A percentile compares a stretch with the other conserved stretches of the same genome.
phyloP scores from a whole-genome alignment of 2,888 invertebrate species.

The Melanostoma mellinum region DNA sequence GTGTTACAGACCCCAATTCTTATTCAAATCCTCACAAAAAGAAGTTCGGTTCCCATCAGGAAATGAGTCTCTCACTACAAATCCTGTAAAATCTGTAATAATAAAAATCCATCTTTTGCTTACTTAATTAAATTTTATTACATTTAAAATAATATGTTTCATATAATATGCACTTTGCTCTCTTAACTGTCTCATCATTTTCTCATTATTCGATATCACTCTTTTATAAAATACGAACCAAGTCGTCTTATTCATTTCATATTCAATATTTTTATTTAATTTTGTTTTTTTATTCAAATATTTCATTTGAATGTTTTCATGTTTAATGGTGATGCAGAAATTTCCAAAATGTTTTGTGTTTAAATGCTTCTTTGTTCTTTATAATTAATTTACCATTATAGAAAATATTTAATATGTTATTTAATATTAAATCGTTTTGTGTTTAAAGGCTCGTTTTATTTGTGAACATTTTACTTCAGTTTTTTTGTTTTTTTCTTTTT shows the following conservation, averaged over 20 bases:
- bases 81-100: not conserved
- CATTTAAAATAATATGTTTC: slow-evolving; percentile 67
- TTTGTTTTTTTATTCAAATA: slow-evolving; percentile 13
- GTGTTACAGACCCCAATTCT: too few relatives aligned
- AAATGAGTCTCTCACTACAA: too few relatives aligned
- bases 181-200: slow-evolving; percentile 47
- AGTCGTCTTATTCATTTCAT: slow-evolving; percentile 10
- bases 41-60: too few relatives aligned
- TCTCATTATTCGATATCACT: slow-evolving; percentile 64
- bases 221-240: slow-evolving; percentile 58
- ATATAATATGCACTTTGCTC: slow-evolving; percentile 67
- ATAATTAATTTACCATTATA: slow-evolving; percentile 41
- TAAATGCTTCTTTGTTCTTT: slow-evolving; percentile 10
- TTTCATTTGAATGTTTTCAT: slow-evolving; percentile 1
- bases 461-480: slow-evolving; percentile 31
- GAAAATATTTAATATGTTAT: slow-evolving; percentile 52
- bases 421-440: slow-evolving; percentile 9
- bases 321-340: slow-evolving; percentile 1
- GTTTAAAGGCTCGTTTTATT: slow-evolving; percentile 59
- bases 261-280: slow-evolving; percentile 10
- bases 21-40: too few relatives aligned
- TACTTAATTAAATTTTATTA: slow-evolving; percentile 61
- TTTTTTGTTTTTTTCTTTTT: slow-evolving; percentile 7
- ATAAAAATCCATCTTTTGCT: not conserved
- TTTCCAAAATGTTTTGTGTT: not conserved